phyloP scores from a whole-genome alignment of 2,797 vertebrate genomes.

The Myotis vivesi region DNA sequence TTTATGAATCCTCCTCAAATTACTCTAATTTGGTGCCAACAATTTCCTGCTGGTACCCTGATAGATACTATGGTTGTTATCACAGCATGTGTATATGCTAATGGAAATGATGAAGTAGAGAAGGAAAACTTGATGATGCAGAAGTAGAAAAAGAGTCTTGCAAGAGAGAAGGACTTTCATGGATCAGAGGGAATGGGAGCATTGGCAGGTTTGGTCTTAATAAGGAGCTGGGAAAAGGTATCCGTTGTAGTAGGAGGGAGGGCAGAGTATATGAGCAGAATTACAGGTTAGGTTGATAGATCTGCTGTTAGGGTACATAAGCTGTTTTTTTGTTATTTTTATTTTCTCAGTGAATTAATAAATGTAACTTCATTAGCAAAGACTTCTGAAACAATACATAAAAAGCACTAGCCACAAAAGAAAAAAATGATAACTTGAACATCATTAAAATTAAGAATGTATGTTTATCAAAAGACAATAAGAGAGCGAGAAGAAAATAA shows the following conservation, averaged over 20 bases:
- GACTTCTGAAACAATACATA: background rate
- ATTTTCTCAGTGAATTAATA: background rate
- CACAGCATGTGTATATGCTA: background rate
- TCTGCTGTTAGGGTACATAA: background rate
- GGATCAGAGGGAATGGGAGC: background rate
- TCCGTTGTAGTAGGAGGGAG: background rate
- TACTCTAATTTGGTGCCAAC: background rate
- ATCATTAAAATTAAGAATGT: background rate
- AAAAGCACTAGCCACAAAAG: background rate
- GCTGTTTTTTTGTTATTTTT: background rate
- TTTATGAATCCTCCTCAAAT: background rate
- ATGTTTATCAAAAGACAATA: background rate
- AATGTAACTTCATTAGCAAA: background rate
- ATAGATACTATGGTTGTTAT: background rate
- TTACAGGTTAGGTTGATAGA: background rate
- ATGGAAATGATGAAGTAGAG: background rate
- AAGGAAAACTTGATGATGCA: background rate
- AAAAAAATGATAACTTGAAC: background rate
- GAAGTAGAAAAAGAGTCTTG: background rate
- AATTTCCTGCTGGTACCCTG: background rate
- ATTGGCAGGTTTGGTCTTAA: background rate
- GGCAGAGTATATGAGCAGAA: background rate
- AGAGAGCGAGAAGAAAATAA: background rate
- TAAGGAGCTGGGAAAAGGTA: background rate
- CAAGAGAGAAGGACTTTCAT: background rate